Evolutionary conservation across 2,113 vertebrate species (phyloP), one percentile per base, ranked within the genome.

Genomic region (Protobothrops flavoviridis): DNA sequence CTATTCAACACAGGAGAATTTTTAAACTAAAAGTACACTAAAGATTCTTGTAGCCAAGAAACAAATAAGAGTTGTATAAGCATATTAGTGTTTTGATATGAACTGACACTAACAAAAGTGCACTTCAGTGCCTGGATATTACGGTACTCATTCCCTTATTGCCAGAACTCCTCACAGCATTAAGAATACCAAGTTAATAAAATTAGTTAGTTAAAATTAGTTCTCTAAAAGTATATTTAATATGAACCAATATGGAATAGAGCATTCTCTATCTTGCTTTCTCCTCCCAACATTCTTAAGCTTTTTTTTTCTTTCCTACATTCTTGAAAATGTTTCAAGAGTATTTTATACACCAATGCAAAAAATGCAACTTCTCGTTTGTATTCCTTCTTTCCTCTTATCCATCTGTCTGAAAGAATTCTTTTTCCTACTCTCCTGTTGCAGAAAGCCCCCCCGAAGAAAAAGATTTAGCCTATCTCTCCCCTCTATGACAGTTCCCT

Each of bases 61-160:
- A 52, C 56, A 90, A 93, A 61, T 48, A 64, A 10, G 29, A 86
- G 29, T 86, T 93, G 85, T 90, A 87, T 89, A 90, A 86, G 55
- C n/a, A 85, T 48, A 93, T 90, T 87, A 87, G 92, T 89, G 90
- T 90, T 86, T 93, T 90, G 55, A 43, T 90, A 86, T 29, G 81
- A 39, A 15, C 29, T n/a, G 24, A 86, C 74, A 85, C 92, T n/a
- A 69, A 69, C 29, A 13, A 93, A 90, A 81, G 23, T 48, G 43
- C 57, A 90, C 92, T 90, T 87, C 74, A 89, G 57, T 86, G 86
- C 90, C 86, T 61, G 45, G 92, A 53, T 48, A 64, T 52, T 89
- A n/a, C n/a, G n/a, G n/a, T n/a, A 90, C 39, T 90, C 17, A 4
- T 90, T 59, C 17, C 55, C 50, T 59, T 86, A 86, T 87, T 86